These are phyloP conservation scores for Tragelaphus imberbis DNA, from an alignment of 2,113 vertebrate genomes.

Conservation along the genomic window DNA sequence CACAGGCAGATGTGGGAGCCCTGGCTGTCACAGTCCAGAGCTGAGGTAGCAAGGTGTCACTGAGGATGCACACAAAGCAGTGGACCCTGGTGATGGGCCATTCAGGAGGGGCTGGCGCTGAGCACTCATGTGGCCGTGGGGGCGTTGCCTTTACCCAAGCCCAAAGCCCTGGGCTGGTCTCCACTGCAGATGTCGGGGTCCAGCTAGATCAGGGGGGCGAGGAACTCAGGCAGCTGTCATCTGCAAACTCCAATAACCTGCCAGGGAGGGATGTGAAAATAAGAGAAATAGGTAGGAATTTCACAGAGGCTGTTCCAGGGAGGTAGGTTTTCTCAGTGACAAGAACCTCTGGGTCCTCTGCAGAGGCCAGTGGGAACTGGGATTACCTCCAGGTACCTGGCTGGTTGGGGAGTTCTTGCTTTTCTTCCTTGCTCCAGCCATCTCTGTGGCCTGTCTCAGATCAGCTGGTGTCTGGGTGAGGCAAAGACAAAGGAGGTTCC, in stretches of 20 bases:
- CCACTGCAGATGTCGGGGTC: neutral
- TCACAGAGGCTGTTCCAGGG: neutral
- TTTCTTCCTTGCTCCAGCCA: neutral
- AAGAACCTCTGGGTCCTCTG: neutral
- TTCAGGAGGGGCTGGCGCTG: neutral
- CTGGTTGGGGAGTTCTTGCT: too few relatives aligned
- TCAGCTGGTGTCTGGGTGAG: neutral
- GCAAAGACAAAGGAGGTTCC: neutral
- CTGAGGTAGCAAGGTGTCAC: neutral
- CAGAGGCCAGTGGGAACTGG: neutral
- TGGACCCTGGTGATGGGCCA: neutral
- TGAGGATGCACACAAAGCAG: fast-evolving
- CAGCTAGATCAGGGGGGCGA: fast-evolving
- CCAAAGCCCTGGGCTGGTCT: neutral
- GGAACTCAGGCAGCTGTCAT: neutral
- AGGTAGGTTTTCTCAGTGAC: neutral
- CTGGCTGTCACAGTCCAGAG: fast-evolving
- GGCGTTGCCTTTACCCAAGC: neutral
- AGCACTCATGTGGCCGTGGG: neutral
- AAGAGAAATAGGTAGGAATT: neutral
- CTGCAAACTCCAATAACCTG: neutral
- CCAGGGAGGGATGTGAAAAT: neutral
- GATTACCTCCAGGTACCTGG: too few relatives aligned
- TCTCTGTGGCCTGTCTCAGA: neutral
- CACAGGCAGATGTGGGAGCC: neutral